Conservation (phyloP, 2,888 invertebrate genomes). For the Platycnemis pennipes region DNA sequence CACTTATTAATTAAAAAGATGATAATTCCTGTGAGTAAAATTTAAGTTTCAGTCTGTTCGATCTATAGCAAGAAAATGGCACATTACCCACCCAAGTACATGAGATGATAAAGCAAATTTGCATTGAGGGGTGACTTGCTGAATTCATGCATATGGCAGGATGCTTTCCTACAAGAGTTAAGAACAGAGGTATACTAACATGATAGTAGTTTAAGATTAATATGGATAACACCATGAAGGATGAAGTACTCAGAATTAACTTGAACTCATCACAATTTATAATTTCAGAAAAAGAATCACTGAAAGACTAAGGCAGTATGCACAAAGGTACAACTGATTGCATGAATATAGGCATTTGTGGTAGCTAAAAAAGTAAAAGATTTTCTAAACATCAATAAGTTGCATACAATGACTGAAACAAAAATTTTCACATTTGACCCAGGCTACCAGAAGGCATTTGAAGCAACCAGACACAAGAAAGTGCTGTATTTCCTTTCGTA, state of each 20-base stretch:
- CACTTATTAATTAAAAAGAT: constrained; percentile 38
- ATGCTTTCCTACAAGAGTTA: neutral
- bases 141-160: neutral
- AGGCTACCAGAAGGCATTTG: neutral
- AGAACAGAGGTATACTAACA: neutral
- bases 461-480: neutral
- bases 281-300: neutral
- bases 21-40: constrained; percentile 42
- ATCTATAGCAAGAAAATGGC: constrained; percentile 63
- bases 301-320: neutral
- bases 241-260: neutral
- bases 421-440: neutral
- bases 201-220: neutral
- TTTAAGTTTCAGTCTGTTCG: constrained; percentile 52
- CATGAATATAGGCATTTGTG: neutral
- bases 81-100: constrained; percentile 60
- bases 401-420: neutral
- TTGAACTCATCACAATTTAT: neutral
- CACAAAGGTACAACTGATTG: constrained; percentile 11
- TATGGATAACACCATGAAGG: neutral
- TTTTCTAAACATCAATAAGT: neutral
- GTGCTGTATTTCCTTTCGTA: neutral
- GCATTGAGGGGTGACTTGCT: constrained; percentile 12
- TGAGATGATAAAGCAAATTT: constrained; percentile 38
- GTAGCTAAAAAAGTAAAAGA: no score